phyloP scores from a whole-genome alignment of 2,113 vertebrate species.

The Sterrhoptilus dennistouni region DNA sequence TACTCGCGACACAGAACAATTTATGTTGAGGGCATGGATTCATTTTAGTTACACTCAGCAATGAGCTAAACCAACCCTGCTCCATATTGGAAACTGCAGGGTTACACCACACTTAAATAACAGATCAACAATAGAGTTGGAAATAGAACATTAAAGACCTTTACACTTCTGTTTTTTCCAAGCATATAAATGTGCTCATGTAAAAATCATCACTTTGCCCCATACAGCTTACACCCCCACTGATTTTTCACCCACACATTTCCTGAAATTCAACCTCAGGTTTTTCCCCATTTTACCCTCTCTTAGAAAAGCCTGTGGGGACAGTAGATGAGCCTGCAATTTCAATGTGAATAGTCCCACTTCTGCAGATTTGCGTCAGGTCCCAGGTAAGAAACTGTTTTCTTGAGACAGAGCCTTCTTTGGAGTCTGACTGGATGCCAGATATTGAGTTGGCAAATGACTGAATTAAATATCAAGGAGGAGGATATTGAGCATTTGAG shows the following conservation, averaged over 20 bases:
- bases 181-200: neutral
- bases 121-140: neutral
- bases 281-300: neutral
- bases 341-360: neutral
- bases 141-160: neutral
- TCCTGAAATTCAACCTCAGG: neutral
- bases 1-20: neutral
- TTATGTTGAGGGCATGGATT: neutral
- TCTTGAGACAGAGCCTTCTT: neutral
- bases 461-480: neutral
- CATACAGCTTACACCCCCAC: neutral
- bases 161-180: neutral
- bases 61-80: neutral
- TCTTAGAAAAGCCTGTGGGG: neutral
- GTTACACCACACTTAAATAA: neutral
- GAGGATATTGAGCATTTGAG: neutral
- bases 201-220: neutral
- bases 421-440: neutral
- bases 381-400: neutral
- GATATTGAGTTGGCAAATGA: neutral
- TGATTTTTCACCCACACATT: neutral
- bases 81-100: neutral
- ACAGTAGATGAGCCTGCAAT: neutral
- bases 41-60: neutral
- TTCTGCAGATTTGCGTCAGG: neutral